phyloP scores from a whole-genome alignment of 2,797 vertebrate species.

The Erethizon dorsatum region DNA sequence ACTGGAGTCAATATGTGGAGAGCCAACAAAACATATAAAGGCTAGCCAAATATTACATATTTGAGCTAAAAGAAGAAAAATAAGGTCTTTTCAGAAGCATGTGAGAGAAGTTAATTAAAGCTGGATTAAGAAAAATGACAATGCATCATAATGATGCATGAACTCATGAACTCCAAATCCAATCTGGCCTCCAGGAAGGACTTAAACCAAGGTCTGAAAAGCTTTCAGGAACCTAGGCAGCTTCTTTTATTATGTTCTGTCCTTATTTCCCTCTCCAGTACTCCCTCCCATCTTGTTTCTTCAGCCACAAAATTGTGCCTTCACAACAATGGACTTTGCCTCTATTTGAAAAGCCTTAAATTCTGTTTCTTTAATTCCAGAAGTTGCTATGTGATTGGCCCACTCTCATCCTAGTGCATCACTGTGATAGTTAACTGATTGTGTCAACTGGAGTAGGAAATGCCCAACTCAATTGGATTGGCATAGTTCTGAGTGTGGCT shows the following conservation, averaged over 20 bases:
- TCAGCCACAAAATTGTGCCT: neutral
- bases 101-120: constrained; percentile 60
- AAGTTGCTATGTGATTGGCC: neutral
- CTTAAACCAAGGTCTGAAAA: neutral
- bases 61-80: constrained; percentile 20
- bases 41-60: neutral
- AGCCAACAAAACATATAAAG: neutral
- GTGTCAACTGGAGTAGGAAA: neutral
- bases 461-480: neutral
- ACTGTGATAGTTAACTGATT: neutral
- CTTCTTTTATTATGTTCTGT: neutral
- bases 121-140: constrained; percentile 43
- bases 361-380: neutral
- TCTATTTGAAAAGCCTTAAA: neutral
- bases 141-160: neutral
- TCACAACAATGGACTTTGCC: neutral
- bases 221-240: neutral
- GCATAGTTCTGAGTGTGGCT: neutral
- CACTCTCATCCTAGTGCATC: too few relatives aligned
- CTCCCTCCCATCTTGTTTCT: neutral
- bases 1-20: neutral
- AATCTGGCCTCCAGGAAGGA: neutral
- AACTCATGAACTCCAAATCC: neutral
- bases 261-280: neutral
- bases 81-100: neutral